phyloP scores from a whole-genome alignment of 2,888 invertebrate genomes.

The Brachylomia viminalis region DNA sequence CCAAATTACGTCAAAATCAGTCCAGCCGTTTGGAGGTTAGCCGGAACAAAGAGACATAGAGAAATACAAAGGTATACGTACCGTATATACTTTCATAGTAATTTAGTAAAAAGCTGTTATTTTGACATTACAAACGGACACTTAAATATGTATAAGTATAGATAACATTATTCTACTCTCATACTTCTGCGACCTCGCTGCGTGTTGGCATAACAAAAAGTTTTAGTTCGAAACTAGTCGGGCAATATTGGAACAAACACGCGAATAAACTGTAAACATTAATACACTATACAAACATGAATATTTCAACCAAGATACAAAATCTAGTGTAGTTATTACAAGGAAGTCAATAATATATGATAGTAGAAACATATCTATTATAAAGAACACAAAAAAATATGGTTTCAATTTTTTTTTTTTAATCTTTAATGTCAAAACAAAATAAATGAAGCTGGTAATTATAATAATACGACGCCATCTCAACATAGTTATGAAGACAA shows the following conservation, averaged over 20 bases:
- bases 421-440: neutral
- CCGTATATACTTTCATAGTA: no score
- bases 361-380: no score
- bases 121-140: no score
- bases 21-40: no score
- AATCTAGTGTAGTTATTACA: neutral
- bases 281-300: neutral
- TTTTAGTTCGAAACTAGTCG: neutral
- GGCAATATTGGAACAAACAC: neutral
- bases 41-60: no score
- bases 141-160: no score
- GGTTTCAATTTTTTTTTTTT: neutral
- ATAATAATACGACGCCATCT: neutral
- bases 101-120: no score
- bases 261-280: neutral
- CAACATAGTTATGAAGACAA: neutral
- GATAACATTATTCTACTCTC: neutral
- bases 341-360: no score
- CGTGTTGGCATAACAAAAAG: neutral
- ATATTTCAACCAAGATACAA: neutral
- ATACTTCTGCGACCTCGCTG: no score
- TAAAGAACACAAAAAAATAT: neutral
- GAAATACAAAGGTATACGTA: no score
- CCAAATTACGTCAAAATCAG: no score
- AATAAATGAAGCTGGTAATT: neutral